Conservation (phyloP, 2,888 invertebrate genomes). For the Ophion ellenae region DNA sequence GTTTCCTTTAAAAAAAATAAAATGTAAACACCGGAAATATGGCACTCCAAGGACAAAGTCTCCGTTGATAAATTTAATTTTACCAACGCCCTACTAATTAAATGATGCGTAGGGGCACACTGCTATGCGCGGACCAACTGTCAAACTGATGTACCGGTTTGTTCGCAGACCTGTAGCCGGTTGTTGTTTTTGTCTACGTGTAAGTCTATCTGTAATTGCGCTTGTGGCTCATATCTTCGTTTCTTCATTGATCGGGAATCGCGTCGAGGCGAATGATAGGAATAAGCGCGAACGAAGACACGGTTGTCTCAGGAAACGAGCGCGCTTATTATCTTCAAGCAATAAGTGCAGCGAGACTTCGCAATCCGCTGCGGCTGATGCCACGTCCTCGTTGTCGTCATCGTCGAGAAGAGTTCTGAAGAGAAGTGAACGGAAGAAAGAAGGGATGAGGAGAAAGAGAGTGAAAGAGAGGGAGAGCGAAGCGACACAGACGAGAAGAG, state of each 20-base stretch:
- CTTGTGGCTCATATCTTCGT: slow-evolving; percentile 6
- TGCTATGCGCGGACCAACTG: not conserved
- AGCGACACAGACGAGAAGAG: slow-evolving; percentile 59
- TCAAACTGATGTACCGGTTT: not conserved
- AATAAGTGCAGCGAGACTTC: slow-evolving; percentile 29
- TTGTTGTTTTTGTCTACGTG: not conserved
- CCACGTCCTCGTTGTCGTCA: slow-evolving; percentile 51
- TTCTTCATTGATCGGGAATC: slow-evolving; percentile 44
- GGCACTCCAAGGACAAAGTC: no score
- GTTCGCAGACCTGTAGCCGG: slow-evolving; percentile 1
- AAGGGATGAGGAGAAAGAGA: slow-evolving; percentile 55
- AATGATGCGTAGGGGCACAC: no score
- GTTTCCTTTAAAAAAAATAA: no score
- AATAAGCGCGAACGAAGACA: slow-evolving; percentile 29
- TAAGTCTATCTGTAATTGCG: no score
- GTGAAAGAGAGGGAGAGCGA: slow-evolving; percentile 56
- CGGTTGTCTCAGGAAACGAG: slow-evolving; percentile 18
- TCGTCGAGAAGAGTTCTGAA: slow-evolving; percentile 49
- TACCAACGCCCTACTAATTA: no score
- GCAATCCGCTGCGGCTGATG: slow-evolving; percentile 15
- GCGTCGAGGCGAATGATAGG: slow-evolving; percentile 20
- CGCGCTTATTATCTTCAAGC: slow-evolving; percentile 42
- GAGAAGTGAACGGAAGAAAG: slow-evolving; percentile 52
- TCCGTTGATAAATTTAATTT: no score
- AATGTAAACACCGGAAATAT: no score